Evolutionary conservation across 2,797 vertebrate genomes (phyloP), one percentile per base, ranked within the genome.

Genomic region (Pangasius larnaudii): DNA sequence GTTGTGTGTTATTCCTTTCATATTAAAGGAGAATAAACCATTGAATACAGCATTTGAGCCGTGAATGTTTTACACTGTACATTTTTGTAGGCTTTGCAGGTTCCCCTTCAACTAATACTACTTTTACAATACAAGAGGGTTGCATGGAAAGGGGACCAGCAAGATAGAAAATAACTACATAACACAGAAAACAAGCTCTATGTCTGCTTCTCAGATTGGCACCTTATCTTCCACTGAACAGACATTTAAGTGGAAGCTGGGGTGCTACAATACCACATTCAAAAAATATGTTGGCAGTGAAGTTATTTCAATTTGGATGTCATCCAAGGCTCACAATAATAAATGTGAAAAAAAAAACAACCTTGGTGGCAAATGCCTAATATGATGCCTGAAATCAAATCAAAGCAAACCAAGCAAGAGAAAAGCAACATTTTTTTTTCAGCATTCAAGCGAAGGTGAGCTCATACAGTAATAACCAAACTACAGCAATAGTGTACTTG

Each of bases 351-450:
- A 27, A 18, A 19, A 46, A 49, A n/a, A 51, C 3, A 58, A 33
- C 27, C 36, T 61, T 75, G 80, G 59, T 84, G 59, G 49, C 33
- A 78, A 78, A 53, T 49, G 30, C 71, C 36, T 49, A 42, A 75
- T 65, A 75, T 87, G 61, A 39, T 56, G 61, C 65, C 77, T 59
- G 61, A 63, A 86, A 53, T 78, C 4, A 71, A 51, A 74, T 46
- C n/a, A 77, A 84, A 69, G 19, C 2, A 56, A 69, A 69, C 8
- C 61, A 84, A 61, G 22, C 53, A 58, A 82, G 51, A 16, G 24
- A 58, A 53, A 75, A 56, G 11, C 19, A 24, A 63, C 1, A 46
- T 36, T 36, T 13, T 59, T 59, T n/a, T 46, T 83, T 61, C 11
- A 46, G 13, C 27, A 67, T 18, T 67, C n/a, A 84, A 33, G 58